Evolutionary conservation across 1,140 invertebrate species (phyloP), one percentile per base, ranked within the genome.

Genomic region (Homarus americanus): DNA sequence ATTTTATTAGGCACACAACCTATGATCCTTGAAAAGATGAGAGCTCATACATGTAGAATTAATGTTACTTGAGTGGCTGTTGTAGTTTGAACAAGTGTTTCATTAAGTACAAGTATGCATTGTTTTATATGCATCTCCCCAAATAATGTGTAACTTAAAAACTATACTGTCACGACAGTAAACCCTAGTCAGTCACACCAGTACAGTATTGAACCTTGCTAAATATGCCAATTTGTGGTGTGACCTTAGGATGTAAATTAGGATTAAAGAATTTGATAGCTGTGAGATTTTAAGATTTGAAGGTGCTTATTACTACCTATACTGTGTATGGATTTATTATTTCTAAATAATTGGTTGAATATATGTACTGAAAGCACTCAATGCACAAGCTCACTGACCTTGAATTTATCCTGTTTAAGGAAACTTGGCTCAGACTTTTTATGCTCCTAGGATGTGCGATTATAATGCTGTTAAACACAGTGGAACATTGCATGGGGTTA

Each of bases 301-400:
- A 58, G 79, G 79, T 82, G 79, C 79, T 82, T 82, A 63, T 82
- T 82, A n/a, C n/a, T n/a, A n/a, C n/a, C n/a, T n/a, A n/a, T 82
- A 82, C 63, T 58, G n/a, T 41, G 79, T 82, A 63, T 32, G n/a
- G 49, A 82, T 82, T 17, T 82, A 32, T 80, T 80, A 38, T 34
- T 63, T 63, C 9, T 82, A 15, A 82, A 20, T 53, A 32, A 82
- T 28, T 38, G 34, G n/a, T n/a, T 20, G 38, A 34, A 36, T 58
- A 63, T 34, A 63, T 58, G 53, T 28, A 9, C 53, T 40, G 44
- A 20, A 58, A 63, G 41, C 49, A 63, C 49, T 63, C 32, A 82
- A 32, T 44, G 79, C 49, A 38, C 36, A 44, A 44, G 17, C 44
- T 63, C 53, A 63, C 49, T 15, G 34, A 34, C 63, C 34, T 41